Base-by-base conservation (phyloP, 2,888 invertebrate genomes). In the Brachyptera risi region DNA sequence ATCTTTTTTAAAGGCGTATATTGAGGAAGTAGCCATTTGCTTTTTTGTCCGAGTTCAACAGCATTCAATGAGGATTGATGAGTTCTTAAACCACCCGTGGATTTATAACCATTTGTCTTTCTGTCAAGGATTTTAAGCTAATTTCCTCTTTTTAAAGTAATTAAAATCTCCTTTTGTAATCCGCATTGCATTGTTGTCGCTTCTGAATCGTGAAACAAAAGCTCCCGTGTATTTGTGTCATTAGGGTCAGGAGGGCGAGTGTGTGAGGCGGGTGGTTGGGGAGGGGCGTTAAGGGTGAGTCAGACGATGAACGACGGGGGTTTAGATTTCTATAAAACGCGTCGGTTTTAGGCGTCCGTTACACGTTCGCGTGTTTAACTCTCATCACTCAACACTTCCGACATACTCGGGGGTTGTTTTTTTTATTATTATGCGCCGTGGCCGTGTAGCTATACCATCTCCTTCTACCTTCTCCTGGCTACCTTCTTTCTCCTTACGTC, bases 361-460 rank as follows among this genome's bases (percentile, higher is more conserved):
- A n/a, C n/a, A n/a, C n/a, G n/a, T 7, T 31, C 11, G 37, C 54
- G 54, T 54, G 54, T 21, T 19, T 19, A 9, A 3, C 9, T 15
- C 35, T 35, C 54, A 54, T 54, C 54, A 54, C 37, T 54, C 54
- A 21, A 17, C 54, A 21, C 21, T 44, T 44, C 44, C 44, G 44
- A 15, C 17, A 11, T 11, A 5, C 7, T 31, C 31, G n/a, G n/a
- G n/a, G n/a, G n/a, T n/a, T n/a, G n/a, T n/a, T n/a, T n/a, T n/a
- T n/a, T n/a, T n/a, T n/a, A n/a, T n/a, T n/a, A n/a, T n/a, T n/a
- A n/a, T n/a, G n/a, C n/a, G n/a, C n/a, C n/a, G n/a, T n/a, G n/a
- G n/a, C n/a, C n/a, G n/a, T n/a, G n/a, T n/a, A n/a, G n/a, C n/a
- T n/a, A n/a, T n/a, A n/a, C n/a, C n/a, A n/a, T n/a, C n/a, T n/a